Evolutionary conservation across 2,888 invertebrate species (phyloP), one percentile per base, ranked within the genome.

Genomic region (Therioaphis trifolii): DNA sequence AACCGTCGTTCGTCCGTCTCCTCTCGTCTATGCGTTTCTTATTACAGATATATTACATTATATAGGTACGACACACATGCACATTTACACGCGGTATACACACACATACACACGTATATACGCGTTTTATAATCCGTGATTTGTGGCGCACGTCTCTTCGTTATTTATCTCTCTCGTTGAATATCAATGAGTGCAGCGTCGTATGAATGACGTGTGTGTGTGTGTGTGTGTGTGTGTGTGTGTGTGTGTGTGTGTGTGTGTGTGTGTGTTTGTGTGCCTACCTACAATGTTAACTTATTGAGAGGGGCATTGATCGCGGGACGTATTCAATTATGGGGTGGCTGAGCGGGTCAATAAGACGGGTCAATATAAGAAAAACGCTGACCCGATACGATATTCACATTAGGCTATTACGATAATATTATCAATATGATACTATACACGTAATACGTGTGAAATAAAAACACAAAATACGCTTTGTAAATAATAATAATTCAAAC

Each of bases 141-240:
- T 58, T 58, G 58, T 58, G 21, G 58, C 58, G 4, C 58, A 58
- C 58, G 58, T 58, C 58, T 58, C 58, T 58, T 58, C 58, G 21
- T 58, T 58, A 58, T 58, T 58, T 21, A 58, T 58, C 21, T 21
- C 21, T 58, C 24, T 21, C 21, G 58, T 58, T 58, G 58, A 58
- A 58, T 58, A 58, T 58, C 58, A 58, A 58, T 24, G 58, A 58
- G 58, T n/a, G 3, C 4, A 7, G 3, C 4, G 35, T 35, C 35
- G 9, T 2, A 52, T n/a, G 21, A 52, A 52, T 24, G 58, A 35
- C 35, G 7, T 2, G 55, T n/a, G n/a, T 9, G 55, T 15, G 49
- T 18, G 49, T 15, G 49, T 18, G 15, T 15, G 14, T 12, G 1
- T 49, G 49, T 49, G 15, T 2, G 0, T 46, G 11, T n/a, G n/a